Evolutionary conservation across 2,888 invertebrate genomes (phyloP).

Genomic region (Lasioglossum leucozonium): DNA sequence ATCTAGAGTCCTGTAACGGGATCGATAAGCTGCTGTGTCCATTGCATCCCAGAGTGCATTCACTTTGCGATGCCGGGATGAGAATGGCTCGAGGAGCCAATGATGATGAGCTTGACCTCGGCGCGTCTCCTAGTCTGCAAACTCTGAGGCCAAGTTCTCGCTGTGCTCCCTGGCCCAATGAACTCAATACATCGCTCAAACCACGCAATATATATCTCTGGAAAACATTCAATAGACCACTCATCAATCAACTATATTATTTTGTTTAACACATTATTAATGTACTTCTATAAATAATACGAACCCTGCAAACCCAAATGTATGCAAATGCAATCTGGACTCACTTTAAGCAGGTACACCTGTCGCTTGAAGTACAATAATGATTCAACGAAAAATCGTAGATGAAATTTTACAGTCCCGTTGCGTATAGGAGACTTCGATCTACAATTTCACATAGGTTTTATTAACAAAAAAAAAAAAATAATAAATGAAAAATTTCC

Average conservation of each 20-base stretch:
- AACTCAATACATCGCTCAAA: neutral
- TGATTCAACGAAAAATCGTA: too few relatives aligned
- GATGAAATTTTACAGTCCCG: neutral
- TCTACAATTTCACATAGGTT: neutral
- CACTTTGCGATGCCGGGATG: neutral
- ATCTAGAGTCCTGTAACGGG: constrained; percentile 57
- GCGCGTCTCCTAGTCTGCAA: neutral
- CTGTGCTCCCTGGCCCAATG: neutral
- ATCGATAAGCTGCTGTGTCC: constrained; percentile 68
- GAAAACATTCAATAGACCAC: neutral
- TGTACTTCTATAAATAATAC: neutral
- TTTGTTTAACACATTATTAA: neutral
- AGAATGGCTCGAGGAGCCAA: neutral
- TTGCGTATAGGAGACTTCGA: neutral
- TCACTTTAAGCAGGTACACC: too few relatives aligned
- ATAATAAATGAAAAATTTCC: too few relatives aligned
- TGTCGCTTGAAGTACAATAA: too few relatives aligned
- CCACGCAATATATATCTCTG: neutral
- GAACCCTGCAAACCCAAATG: too few relatives aligned
- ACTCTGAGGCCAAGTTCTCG: neutral
- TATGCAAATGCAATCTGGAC: too few relatives aligned
- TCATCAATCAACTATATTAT: neutral
- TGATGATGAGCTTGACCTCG: neutral
- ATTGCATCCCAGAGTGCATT: constrained; percentile 55
- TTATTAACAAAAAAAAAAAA: neutral